A percentile compares a stretch with the other conserved stretches of the same genome.
phyloP scores from a whole-genome alignment of 1,140 invertebrate genomes.

The Solen grandis region DNA sequence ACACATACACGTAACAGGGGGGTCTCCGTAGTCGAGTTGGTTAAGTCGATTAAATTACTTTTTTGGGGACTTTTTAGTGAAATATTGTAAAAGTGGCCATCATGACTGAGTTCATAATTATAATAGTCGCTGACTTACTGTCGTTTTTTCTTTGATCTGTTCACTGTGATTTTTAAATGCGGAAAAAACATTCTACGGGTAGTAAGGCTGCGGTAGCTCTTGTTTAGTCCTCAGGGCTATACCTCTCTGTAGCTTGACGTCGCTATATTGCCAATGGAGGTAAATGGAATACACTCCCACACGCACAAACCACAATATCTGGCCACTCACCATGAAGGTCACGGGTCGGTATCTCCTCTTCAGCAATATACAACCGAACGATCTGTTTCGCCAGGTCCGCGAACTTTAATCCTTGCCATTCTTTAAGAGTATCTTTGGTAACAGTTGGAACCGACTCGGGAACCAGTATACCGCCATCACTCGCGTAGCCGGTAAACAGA shows the following conservation, averaged over 20 bases:
- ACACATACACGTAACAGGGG: no score
- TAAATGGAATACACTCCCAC: no score
- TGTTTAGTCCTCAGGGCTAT: no score
- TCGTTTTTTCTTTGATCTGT: background rate
- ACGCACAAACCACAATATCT: no score
- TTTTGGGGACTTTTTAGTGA: no score
- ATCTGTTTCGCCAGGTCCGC: slow-evolving; percentile 79
- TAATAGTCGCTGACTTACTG: background rate
- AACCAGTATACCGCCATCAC: slow-evolving; percentile 81
- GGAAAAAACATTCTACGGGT: no score
- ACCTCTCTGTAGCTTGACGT: no score
- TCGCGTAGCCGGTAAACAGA: slow-evolving; percentile 80
- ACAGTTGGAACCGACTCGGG: slow-evolving; percentile 80
- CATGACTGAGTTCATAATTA: background rate
- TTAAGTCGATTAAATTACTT: no score
- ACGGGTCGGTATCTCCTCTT: slow-evolving; percentile 79
- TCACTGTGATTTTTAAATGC: background rate
- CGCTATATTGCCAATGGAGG: no score
- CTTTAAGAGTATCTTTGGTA: slow-evolving; percentile 66
- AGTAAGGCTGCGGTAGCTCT: no score
- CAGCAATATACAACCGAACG: slow-evolving; percentile 76
- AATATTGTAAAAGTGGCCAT: background rate
- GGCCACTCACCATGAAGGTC: slow-evolving; percentile 77
- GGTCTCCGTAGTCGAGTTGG: no score
- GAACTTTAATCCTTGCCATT: slow-evolving; percentile 79